Conservation (phyloP, 92 coral and sea anemone species). For the Metridium senile region DNA sequence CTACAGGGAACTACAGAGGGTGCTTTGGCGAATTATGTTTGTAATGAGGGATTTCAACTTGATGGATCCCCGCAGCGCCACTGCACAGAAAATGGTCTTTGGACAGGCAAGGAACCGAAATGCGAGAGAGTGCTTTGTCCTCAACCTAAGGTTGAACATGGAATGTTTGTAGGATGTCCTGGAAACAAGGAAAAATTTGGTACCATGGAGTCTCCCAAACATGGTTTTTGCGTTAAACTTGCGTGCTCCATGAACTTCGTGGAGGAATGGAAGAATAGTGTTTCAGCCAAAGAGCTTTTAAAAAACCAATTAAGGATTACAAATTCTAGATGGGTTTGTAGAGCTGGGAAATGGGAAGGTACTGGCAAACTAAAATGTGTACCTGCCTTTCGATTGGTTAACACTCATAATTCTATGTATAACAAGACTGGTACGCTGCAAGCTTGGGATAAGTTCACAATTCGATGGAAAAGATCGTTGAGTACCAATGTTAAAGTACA, state of each 20-base stretch:
- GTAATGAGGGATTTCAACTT: slow-evolving; percentile 26
- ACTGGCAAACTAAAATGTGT: slow-evolving; percentile 22
- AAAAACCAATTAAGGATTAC: slow-evolving; percentile 8
- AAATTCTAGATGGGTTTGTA: not conserved
- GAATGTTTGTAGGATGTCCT: slow-evolving; percentile 3
- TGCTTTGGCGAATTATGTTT: slow-evolving; percentile 23
- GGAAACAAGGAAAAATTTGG: slow-evolving; percentile 1
- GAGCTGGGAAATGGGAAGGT: slow-evolving; percentile 22
- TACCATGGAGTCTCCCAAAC: slow-evolving; percentile 15
- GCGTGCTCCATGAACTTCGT: slow-evolving; percentile 7
- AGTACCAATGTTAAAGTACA: not conserved
- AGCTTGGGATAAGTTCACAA: not conserved
- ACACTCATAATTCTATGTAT: not conserved
- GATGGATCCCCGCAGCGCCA: slow-evolving; percentile 17
- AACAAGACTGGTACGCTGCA: not conserved
- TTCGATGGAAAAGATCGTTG: not conserved
- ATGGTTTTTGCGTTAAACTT: slow-evolving; percentile 35
- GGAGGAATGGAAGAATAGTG: slow-evolving; percentile 11
- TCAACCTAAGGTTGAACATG: slow-evolving; percentile 15
- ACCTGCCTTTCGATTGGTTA: not conserved
- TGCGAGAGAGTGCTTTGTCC: slow-evolving; percentile 26
- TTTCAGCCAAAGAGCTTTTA: slow-evolving; percentile 1
- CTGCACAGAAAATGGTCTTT: slow-evolving; percentile 11
- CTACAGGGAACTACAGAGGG: slow-evolving; percentile 12
- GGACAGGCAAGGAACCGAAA: slow-evolving; percentile 23